These are phyloP conservation scores for Lepidocolaptes lacrymiger DNA, from an alignment of 2,797 vertebrate species.

Conservation along the genomic window DNA sequence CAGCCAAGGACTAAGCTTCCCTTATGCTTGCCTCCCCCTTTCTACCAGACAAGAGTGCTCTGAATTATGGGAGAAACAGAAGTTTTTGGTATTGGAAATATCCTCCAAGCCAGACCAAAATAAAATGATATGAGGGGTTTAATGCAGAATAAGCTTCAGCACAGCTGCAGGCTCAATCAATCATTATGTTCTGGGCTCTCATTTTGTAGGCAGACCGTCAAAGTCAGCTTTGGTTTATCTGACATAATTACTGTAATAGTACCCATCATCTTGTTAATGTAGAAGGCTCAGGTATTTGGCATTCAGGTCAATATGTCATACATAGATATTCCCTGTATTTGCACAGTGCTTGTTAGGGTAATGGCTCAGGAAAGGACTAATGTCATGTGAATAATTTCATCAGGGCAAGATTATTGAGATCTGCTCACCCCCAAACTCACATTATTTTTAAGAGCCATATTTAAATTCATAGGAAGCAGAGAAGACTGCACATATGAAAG, in stretches of 20 bases:
- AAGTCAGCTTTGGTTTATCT: conserved; percentile 10
- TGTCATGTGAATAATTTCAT: conserved; percentile 38
- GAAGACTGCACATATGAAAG: background rate
- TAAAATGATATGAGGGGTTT: background rate
- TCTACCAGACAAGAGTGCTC: background rate
- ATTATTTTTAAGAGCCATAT: background rate
- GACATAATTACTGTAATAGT: conserved; percentile 10
- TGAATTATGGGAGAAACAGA: background rate
- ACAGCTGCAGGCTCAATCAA: background rate
- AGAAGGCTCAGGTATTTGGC: conserved; percentile 13
- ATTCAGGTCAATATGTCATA: conserved; percentile 3
- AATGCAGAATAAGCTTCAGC: background rate
- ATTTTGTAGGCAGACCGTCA: conserved; percentile 19
- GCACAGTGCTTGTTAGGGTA: background rate
- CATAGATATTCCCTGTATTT: background rate
- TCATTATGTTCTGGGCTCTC: background rate
- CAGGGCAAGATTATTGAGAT: conserved; percentile 4
- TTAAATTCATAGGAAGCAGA: background rate
- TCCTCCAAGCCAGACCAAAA: background rate
- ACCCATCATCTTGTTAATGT: background rate
- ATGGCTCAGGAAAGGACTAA: background rate
- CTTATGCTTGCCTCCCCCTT: background rate
- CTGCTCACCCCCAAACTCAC: background rate
- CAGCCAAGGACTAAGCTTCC: background rate
- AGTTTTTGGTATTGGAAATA: background rate